These are phyloP conservation scores for Calameuta idolon DNA, from an alignment of 2,888 invertebrate genomes.

Conservation along the genomic window DNA sequence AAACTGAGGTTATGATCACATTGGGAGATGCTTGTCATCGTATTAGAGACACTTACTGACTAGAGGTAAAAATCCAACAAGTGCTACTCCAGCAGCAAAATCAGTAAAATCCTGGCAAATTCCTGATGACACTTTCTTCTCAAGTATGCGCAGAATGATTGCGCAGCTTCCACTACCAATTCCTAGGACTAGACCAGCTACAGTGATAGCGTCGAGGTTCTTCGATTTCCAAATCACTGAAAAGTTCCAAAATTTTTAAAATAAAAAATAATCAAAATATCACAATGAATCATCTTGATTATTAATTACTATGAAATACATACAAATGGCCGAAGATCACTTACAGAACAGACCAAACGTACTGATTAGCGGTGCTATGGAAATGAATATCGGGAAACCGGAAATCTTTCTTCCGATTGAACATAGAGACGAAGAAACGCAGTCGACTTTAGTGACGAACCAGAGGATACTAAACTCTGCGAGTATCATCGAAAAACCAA, in stretches of 20 bases:
- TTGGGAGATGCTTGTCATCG: not conserved
- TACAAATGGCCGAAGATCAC: not conserved
- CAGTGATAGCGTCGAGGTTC: slow-evolving; percentile 15
- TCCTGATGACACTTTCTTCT: slow-evolving; percentile 10
- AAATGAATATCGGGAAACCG: not conserved
- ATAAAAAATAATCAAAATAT: not conserved
- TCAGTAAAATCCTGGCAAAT: slow-evolving; percentile 4
- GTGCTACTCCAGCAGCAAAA: slow-evolving; percentile 10
- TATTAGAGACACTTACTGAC: slow-evolving; percentile 7
- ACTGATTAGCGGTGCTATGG: not conserved
- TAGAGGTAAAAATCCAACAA: slow-evolving; percentile 13
- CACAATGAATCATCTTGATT: not conserved
- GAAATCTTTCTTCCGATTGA: not conserved
- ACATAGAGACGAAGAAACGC: not conserved
- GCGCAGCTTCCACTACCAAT: slow-evolving; percentile 14
- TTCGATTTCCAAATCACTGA: slow-evolving; percentile 17
- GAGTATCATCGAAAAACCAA: slow-evolving; percentile 14
- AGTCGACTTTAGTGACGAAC: not conserved
- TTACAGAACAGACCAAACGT: slow-evolving; percentile 17
- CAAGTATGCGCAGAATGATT: slow-evolving; percentile 6
- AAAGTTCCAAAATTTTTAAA: not conserved
- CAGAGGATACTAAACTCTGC: slow-evolving; percentile 4
- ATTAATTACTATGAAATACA: not conserved
- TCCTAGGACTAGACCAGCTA: slow-evolving; percentile 13
- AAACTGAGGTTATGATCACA: not conserved